These are phyloP conservation scores for Gadopsis bispinosus DNA, from an alignment of 2,797 vertebrate genomes.

Conservation along the genomic window DNA sequence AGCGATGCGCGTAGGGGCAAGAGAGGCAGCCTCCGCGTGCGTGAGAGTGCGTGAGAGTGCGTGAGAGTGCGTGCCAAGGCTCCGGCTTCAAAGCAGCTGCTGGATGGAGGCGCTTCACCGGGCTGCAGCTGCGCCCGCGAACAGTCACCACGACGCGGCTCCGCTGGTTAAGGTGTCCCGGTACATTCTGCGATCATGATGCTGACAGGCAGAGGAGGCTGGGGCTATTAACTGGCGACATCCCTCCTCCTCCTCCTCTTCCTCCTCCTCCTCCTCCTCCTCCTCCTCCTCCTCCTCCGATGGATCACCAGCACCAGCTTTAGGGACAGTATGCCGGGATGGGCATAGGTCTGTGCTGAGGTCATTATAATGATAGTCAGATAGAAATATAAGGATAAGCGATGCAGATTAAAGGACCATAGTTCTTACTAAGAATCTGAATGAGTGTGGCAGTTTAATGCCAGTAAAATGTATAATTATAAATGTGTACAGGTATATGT, in stretches of 20 bases:
- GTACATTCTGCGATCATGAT: conserved; percentile 48
- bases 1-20: conserved; percentile 32
- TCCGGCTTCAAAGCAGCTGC: conserved; percentile 17
- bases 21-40: conserved; percentile 23
- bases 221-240: conserved; percentile 71
- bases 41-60: neutral
- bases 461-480: too few relatives aligned
- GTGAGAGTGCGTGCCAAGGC: conserved; percentile 30
- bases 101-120: conserved; percentile 38
- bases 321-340: conserved; percentile 15
- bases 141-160: conserved; percentile 51
- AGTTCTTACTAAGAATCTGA: too few relatives aligned
- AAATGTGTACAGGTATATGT: too few relatives aligned
- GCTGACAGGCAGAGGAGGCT: conserved; percentile 55
- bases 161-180: conserved; percentile 46
- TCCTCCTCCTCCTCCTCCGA: conserved; percentile 34
- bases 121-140: conserved; percentile 49
- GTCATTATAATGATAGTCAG: neutral
- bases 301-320: conserved; percentile 43
- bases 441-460: too few relatives aligned
- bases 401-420: too few relatives aligned
- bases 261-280: conserved; percentile 25
- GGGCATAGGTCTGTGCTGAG: conserved; percentile 4
- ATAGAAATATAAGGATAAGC: neutral
- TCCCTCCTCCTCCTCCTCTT: conserved; percentile 51